Evolutionary conservation across 1,140 invertebrate species (phyloP), one percentile per base, ranked within the genome.

Genomic region (Papilio glaucus): DNA sequence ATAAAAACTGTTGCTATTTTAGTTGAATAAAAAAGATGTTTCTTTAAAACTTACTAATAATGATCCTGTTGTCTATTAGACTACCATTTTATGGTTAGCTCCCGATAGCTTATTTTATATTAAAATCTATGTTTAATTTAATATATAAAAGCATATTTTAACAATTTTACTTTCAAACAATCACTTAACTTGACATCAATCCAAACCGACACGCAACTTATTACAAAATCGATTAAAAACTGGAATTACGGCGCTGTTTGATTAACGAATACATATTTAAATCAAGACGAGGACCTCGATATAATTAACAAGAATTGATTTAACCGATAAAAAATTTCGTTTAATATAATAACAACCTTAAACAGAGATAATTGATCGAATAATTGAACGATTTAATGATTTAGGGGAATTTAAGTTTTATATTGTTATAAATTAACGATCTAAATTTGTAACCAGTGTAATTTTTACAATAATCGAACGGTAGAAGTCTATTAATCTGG

Each of bases 211-310:
- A 26, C 49, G 49, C 49, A 57, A 57, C 21, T 18, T 57, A 57
- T 57, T 57, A 57, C 49, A 57, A 57, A 57, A 57, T 57, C 49
- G 21, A 57, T 57, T 57, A 57, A 57, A 57, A 57, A 57, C 49
- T 57, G 49, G 49, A 57, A 57, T 57, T 24, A 8, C 12, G 49
- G 9, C 15, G 45, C 49, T 57, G 49, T 21, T 57, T 57, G 49
- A 24, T 57, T 26, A 57, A 57, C 21, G 21, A 57, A 57, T 57
- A 24, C 24, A 26, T 57, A 57, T 57, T 57, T 24, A 57, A 57
- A 57, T 57, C 49, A 21, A 57, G 10, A 57, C 49, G 49, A 57
- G 24, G 49, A 57, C 49, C 49, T 57, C 49, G 49, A 57, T 57
- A 24, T 26, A 13, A 57, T 57, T 12, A 12, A 15, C 24, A 57